Percentiles rank a stretch among this genome's conserved stretches.
Evolutionary conservation across 1,140 invertebrate genomes (phyloP).

Genomic region (Globodera rostochiensis): DNA sequence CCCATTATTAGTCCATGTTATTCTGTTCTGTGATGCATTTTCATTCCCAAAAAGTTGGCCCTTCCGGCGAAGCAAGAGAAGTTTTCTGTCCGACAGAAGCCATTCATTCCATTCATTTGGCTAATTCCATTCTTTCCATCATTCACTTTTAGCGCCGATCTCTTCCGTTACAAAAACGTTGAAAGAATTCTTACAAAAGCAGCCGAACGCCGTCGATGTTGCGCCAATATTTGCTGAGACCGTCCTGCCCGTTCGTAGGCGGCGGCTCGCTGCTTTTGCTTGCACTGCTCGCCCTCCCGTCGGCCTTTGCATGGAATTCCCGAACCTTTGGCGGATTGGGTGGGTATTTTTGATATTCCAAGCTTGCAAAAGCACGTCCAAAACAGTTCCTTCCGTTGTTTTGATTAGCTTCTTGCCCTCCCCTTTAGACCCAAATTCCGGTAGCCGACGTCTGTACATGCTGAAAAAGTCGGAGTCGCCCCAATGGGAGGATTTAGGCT

Average conservation of each 20-base stretch:
- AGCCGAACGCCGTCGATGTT: neutral
- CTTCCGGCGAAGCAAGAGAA: neutral
- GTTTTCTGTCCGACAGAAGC: neutral
- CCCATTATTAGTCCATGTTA: neutral
- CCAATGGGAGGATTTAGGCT: slow-evolving; percentile 44
- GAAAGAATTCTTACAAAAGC: neutral
- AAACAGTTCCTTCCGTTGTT: too few species aligned
- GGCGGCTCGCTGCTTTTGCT: neutral
- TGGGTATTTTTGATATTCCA: neutral
- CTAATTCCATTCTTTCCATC: neutral
- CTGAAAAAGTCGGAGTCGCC: slow-evolving; percentile 35
- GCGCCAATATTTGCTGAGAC: too few species aligned
- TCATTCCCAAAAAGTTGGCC: slow-evolving; percentile 1
- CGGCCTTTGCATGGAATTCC: neutral
- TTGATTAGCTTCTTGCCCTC: neutral
- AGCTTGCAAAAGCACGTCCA: too few species aligned
- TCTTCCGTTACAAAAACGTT: neutral
- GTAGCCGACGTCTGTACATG: slow-evolving; percentile 1
- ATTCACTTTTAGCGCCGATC: neutral
- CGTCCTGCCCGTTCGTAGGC: neutral
- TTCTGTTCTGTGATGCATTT: neutral
- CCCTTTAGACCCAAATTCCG: neutral
- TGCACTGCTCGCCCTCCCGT: neutral
- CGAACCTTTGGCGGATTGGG: neutral
- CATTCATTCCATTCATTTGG: neutral